These are phyloP conservation scores for Anadara kagoshimensis DNA, from an alignment of 1,140 invertebrate genomes.

Conservation along the genomic window DNA sequence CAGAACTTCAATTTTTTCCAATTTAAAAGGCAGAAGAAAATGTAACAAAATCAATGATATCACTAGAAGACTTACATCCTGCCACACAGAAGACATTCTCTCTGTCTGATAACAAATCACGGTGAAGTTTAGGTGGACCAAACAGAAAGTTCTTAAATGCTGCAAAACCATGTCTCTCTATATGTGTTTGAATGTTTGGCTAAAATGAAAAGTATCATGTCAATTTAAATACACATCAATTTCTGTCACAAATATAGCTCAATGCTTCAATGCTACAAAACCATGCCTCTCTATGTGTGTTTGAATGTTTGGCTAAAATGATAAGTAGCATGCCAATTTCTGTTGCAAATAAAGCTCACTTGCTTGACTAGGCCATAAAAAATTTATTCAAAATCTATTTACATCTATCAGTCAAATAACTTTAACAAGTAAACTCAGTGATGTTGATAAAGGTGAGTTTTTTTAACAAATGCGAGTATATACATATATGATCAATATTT, in stretches of 20 bases:
- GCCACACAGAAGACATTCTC: conserved; percentile 76
- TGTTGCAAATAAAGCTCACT: background rate
- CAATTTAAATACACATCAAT: too few species aligned
- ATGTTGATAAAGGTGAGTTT: too few species aligned
- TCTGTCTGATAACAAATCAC: conserved; percentile 69
- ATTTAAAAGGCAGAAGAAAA: too few species aligned
- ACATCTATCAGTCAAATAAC: background rate
- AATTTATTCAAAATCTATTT: background rate
- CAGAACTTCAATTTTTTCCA: too few species aligned
- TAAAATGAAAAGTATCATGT: conserved; percentile 34
- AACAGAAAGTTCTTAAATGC: conserved; percentile 64
- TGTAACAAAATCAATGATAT: too few species aligned
- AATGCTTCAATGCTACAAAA: conserved; percentile 56
- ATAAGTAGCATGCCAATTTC: conserved; percentile 2
- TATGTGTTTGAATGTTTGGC: conserved; percentile 50
- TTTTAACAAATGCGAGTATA: too few species aligned
- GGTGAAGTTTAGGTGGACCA: conserved; percentile 73
- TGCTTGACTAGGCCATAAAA: background rate
- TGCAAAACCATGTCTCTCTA: conserved; percentile 61
- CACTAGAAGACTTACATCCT: conserved; percentile 67
- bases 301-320: conserved; percentile 53
- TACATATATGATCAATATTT: too few species aligned
- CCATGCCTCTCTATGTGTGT: conserved; percentile 55
- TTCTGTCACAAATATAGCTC: too few species aligned
- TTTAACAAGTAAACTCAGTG: background rate